phyloP scores from a whole-genome alignment of 1,140 invertebrate genomes.

The Oscheius sp. region DNA sequence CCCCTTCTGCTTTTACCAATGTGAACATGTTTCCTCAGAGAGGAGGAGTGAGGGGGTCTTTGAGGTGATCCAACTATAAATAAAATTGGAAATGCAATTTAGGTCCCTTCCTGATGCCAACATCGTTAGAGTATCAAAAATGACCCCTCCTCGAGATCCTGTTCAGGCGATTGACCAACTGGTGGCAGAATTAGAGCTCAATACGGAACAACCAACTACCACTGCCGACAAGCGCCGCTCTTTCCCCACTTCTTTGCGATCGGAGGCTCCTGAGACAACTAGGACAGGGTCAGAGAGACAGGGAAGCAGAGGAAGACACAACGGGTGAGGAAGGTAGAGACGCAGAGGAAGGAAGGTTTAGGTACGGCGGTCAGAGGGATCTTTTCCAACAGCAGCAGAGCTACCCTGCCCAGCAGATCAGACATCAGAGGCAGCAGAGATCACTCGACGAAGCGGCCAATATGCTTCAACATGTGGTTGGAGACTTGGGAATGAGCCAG shows the following conservation, averaged over 20 bases:
- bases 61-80: no score
- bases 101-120: constrained; percentile 53
- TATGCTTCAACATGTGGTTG: constrained; percentile 25
- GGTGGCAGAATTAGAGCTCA: constrained; percentile 57
- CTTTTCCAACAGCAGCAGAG: neutral
- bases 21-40: constrained; percentile 17
- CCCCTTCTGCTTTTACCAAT: constrained; percentile 34
- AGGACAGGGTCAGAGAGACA: constrained; percentile 12
- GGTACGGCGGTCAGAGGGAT: neutral
- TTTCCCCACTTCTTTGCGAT: constrained; percentile 45
- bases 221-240: constrained; percentile 50
- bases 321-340: neutral
- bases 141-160: constrained; percentile 42
- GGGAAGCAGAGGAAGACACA: constrained; percentile 21
- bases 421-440: constrained; percentile 7
- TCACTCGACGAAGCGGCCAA: constrained; percentile 31
- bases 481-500: constrained; percentile 4
- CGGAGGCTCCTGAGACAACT: constrained; percentile 8
- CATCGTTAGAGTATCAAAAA: neutral
- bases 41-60: constrained; percentile 50
- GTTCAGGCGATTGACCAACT: constrained; percentile 51
- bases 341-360: constrained; percentile 1
- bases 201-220: constrained; percentile 45
- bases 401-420: constrained; percentile 1
- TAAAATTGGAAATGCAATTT: no score